A percentile compares a stretch with the other conserved stretches of the same genome.
Conservation (phyloP, 2,888 invertebrate genomes). For the Conistra vaccinii region DNA sequence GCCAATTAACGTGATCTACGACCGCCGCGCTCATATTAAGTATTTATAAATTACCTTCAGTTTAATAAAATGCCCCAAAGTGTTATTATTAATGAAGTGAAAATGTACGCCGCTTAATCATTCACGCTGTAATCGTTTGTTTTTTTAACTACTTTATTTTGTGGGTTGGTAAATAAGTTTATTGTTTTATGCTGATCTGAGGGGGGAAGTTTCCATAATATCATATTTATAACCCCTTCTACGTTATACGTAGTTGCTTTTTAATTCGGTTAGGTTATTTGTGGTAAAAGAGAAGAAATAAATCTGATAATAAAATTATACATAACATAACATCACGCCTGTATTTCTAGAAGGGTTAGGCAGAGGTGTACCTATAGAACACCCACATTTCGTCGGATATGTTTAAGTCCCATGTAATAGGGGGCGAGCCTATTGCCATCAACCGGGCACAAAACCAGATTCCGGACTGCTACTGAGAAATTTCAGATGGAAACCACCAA, state of each 20-base stretch:
- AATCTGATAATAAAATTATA: no score
- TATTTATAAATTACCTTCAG: constrained; percentile 86
- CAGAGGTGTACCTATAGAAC: no score
- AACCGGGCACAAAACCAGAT: no score
- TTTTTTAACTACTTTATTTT: constrained; percentile 65
- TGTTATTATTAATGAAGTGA: constrained; percentile 88
- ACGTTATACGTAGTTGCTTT: background rate
- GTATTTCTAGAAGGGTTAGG: no score
- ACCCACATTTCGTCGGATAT: no score
- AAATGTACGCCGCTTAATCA: constrained; percentile 83
- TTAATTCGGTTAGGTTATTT: background rate
- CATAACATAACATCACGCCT: no score
- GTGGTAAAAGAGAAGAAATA: background rate
- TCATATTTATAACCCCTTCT: background rate
- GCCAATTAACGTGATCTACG: constrained; percentile 89
- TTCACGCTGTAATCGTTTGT: constrained; percentile 74
- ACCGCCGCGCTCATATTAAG: constrained; percentile 81
- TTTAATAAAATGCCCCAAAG: constrained; percentile 85
- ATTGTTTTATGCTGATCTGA: constrained; percentile 45
- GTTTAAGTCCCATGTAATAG: no score
- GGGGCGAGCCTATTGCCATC: no score
- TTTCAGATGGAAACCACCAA: no score
- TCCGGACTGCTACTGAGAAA: no score
- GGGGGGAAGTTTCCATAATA: constrained; percentile 17
- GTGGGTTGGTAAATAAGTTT: constrained; percentile 60